Evolutionary conservation across 2,797 vertebrate genomes (phyloP).

Genomic region (Sebastes trivittatus): DNA sequence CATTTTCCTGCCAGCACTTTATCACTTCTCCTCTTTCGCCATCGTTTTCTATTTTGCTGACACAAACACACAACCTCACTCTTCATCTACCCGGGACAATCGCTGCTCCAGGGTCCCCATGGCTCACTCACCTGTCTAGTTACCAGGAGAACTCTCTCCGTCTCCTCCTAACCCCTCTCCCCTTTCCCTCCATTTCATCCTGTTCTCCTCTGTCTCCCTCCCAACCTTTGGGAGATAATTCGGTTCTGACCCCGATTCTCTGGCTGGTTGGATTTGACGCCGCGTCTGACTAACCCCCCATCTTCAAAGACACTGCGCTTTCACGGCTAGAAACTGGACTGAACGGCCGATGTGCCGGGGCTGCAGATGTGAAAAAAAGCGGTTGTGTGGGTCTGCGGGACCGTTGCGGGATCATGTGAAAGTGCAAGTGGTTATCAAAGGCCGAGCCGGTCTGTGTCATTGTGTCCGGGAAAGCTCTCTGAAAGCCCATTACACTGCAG

Average conservation of each 20-base stretch:
- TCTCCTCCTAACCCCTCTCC: background rate
- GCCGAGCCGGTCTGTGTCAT: conserved; percentile 22
- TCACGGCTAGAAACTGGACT: conserved; percentile 38
- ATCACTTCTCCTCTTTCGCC: background rate
- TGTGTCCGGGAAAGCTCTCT: conserved; percentile 46
- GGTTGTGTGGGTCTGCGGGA: background rate
- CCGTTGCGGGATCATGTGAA: conserved; percentile 1
- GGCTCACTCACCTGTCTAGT: background rate
- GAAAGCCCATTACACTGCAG: conserved; percentile 53
- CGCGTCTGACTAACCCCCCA: conserved; percentile 28
- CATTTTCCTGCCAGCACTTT: too few relatives aligned
- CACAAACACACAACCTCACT: background rate
- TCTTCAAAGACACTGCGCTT: conserved; percentile 58
- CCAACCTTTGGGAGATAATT: conserved; percentile 66
- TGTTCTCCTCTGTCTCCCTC: conserved; percentile 34
- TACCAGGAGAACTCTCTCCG: background rate
- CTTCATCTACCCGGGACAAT: background rate
- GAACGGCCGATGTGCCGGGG: background rate
- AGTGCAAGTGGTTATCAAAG: conserved; percentile 34
- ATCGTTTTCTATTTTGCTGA: background rate
- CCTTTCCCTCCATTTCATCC: conserved; percentile 19
- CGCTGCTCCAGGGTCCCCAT: background rate
- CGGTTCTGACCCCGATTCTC: conserved; percentile 68
- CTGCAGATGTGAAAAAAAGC: background rate
- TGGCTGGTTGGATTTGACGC: conserved; percentile 46